phyloP scores from a whole-genome alignment of 2,797 vertebrate genomes.

The Peromyscus melanophrys region DNA sequence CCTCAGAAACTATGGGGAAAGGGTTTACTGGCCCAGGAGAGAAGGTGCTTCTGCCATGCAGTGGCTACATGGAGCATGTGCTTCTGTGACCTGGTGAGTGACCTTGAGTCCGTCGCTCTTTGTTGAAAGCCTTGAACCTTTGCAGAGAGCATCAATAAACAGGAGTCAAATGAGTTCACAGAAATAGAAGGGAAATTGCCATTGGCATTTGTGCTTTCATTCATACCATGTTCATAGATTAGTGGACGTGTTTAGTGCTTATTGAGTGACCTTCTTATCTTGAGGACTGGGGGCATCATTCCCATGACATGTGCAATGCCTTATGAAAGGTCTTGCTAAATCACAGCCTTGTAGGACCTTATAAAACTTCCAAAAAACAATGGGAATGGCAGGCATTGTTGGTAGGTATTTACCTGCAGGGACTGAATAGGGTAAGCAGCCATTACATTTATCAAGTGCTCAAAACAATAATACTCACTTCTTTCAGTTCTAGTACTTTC shows the following conservation, averaged over 20 bases:
- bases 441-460: background rate
- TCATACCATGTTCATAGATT: slow-evolving; percentile 40
- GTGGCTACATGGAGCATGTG: background rate
- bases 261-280: slow-evolving; percentile 73
- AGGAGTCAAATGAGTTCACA: slow-evolving; percentile 37
- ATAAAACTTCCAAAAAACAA: background rate
- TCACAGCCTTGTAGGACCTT: background rate
- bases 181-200: slow-evolving; percentile 70
- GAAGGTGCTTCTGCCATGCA: background rate
- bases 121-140: slow-evolving; percentile 6
- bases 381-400: background rate
- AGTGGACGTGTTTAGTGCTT: slow-evolving; percentile 3
- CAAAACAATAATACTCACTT: background rate
- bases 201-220: background rate
- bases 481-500: background rate
- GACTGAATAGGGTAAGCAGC: background rate
- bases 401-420: background rate
- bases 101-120: slow-evolving; percentile 58
- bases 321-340: slow-evolving; percentile 21
- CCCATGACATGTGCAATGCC: background rate
- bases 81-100: slow-evolving; percentile 1
- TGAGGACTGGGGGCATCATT: background rate
- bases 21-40: background rate
- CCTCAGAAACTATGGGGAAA: background rate
- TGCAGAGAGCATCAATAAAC: slow-evolving; percentile 16